Conservation (phyloP, 2,113 vertebrate genomes). For the Mus spicilegus region DNA sequence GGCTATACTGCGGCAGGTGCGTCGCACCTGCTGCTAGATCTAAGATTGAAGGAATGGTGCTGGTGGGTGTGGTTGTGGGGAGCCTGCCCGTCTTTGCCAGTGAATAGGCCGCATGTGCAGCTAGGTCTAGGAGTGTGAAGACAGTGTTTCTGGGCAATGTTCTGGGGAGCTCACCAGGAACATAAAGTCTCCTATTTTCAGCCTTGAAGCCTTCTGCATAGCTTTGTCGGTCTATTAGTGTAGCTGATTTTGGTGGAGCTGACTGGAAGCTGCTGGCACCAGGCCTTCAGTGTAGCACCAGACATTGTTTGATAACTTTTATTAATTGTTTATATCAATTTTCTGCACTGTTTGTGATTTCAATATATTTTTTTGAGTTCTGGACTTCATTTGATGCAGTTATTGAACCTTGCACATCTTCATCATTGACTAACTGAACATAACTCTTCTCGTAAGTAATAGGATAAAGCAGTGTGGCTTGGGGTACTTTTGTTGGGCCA, state of each 20-base stretch:
- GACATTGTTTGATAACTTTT: constrained; percentile 86
- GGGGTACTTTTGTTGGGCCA: background rate
- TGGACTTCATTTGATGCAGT: background rate
- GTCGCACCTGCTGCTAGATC: background rate
- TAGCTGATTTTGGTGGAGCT: background rate
- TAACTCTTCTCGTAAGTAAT: background rate
- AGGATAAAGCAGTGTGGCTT: background rate
- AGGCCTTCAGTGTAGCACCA: constrained; percentile 87
- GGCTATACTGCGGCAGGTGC: background rate
- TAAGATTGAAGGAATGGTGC: background rate
- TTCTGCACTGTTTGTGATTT: background rate
- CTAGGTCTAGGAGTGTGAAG: background rate
- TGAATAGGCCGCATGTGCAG: background rate
- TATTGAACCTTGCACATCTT: background rate
- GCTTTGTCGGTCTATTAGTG: background rate
- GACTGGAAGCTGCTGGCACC: background rate
- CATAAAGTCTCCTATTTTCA: background rate
- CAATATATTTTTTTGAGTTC: background rate
- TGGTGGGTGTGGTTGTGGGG: background rate
- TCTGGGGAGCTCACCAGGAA: background rate
- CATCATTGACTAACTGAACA: background rate
- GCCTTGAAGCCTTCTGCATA: background rate
- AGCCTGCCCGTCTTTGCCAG: background rate
- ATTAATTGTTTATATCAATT: background rate
- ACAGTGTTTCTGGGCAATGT: background rate